Evolutionary conservation across 1,140 invertebrate species (phyloP).

Genomic region (Cydia fagiglandana): DNA sequence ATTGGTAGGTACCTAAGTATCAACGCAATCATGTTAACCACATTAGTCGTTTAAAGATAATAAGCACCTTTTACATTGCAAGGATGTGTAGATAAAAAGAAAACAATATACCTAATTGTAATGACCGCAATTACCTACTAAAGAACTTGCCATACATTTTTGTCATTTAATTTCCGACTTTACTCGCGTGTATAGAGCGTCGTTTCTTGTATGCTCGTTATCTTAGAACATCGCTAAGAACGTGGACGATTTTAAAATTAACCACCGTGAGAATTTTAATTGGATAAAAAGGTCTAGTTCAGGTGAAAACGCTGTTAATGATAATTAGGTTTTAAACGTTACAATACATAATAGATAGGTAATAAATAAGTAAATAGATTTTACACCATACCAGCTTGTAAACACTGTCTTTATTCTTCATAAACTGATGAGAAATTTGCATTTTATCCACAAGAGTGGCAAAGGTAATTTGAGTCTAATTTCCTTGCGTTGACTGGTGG

Average conservation of each 20-base stretch:
- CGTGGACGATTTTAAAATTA: conserved; percentile 14
- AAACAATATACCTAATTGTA: background rate
- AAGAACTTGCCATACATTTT: background rate
- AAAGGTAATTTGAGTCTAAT: no score
- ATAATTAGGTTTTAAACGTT: background rate
- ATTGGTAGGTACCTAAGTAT: no score
- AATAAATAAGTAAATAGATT: background rate
- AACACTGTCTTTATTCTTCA: no score
- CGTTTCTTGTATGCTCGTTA: background rate
- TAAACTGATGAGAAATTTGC: no score
- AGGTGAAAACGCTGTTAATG: background rate
- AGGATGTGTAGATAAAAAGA: background rate
- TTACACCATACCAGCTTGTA: background rate
- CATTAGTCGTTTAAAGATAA: no score
- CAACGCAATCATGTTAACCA: no score
- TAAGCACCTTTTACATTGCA: background rate
- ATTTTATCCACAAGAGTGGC: no score
- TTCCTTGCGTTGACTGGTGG: no score
- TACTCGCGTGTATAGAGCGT: background rate
- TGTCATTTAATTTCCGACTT: background rate
- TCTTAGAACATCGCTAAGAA: background rate
- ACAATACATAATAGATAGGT: no score
- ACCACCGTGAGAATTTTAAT: conserved; percentile 10
- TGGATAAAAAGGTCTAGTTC: background rate
- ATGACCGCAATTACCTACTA: background rate